Evolutionary conservation across 2,113 vertebrate genomes (phyloP).

Genomic region (Ploceus nigricollis): DNA sequence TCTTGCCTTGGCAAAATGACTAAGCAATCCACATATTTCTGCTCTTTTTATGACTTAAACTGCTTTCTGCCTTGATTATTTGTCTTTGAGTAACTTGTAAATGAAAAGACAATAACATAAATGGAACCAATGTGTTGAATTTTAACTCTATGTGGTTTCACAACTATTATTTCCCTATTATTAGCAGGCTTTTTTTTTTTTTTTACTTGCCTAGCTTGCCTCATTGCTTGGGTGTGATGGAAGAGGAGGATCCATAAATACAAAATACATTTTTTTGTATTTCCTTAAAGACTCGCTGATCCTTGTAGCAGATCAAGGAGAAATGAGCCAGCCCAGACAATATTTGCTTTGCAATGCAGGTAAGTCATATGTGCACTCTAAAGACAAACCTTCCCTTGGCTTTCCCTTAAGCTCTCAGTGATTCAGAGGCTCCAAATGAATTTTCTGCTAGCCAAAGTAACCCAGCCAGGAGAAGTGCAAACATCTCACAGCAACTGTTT

Average conservation of each 20-base stretch:
- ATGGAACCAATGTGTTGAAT: neutral
- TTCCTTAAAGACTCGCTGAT: neutral
- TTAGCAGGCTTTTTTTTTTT: neutral
- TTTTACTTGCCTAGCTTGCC: neutral
- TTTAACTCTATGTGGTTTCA: neutral
- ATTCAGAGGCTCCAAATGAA: neutral
- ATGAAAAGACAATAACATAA: neutral
- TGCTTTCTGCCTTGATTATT: neutral
- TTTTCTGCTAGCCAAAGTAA: neutral
- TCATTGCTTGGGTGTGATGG: fast-evolving
- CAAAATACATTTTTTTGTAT: neutral
- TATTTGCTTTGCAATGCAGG: fast-evolving
- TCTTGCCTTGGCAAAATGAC: neutral
- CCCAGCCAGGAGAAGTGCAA: fast-evolving
- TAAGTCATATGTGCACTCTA: neutral
- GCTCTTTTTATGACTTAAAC: neutral
- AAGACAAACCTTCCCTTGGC: neutral
- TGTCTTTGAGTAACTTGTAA: neutral
- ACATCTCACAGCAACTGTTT: neutral
- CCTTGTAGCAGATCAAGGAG: neutral
- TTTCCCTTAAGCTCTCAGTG: neutral
- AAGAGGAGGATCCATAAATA: neutral
- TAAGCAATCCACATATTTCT: neutral
- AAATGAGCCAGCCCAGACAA: neutral
- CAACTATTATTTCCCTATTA: neutral